phyloP scores from a whole-genome alignment of 1,140 invertebrate genomes.

The Drosophila truncata region DNA sequence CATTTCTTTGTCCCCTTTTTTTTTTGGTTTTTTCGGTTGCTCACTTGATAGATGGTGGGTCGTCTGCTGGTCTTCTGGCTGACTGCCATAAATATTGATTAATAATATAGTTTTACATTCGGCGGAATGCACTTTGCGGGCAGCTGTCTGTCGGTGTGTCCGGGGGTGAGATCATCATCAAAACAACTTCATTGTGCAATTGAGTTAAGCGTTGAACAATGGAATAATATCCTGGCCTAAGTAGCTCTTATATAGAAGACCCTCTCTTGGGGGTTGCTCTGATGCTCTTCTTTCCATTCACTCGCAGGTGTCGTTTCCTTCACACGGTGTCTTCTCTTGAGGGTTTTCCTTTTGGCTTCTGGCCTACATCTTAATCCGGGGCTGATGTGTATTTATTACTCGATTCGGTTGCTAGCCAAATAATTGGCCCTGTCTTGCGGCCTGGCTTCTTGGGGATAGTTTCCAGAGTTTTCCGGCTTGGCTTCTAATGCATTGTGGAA shows the following conservation, averaged over 20 bases:
- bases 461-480: conserved; percentile 44
- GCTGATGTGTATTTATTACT: conserved; percentile 43
- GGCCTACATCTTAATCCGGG: conserved; percentile 51
- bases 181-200: conserved; percentile 80
- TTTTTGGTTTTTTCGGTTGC: conserved; percentile 19
- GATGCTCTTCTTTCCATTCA: conserved; percentile 28
- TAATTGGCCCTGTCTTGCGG: conserved; percentile 44
- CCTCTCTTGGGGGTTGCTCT: conserved; percentile 30
- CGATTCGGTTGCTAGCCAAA: conserved; percentile 38
- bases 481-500: conserved; percentile 19
- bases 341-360: conserved; percentile 46
- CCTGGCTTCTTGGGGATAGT: conserved; percentile 14
- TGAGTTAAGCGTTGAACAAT: conserved; percentile 43
- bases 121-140: conserved; percentile 25
- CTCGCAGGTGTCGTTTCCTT: conserved; percentile 67
- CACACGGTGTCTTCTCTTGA: conserved; percentile 59
- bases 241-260: conserved; percentile 40
- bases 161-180: conserved; percentile 52
- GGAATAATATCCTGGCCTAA: conserved; percentile 38
- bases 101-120: conserved; percentile 79
- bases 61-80: conserved; percentile 19
- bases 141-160: conserved; percentile 59
- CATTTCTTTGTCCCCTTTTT: conserved; percentile 7
- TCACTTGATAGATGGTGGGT: conserved; percentile 69
- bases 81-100: conserved; percentile 80